Evolutionary conservation across 2,888 invertebrate genomes (phyloP).

Genomic region (Cordilura impudica): DNA sequence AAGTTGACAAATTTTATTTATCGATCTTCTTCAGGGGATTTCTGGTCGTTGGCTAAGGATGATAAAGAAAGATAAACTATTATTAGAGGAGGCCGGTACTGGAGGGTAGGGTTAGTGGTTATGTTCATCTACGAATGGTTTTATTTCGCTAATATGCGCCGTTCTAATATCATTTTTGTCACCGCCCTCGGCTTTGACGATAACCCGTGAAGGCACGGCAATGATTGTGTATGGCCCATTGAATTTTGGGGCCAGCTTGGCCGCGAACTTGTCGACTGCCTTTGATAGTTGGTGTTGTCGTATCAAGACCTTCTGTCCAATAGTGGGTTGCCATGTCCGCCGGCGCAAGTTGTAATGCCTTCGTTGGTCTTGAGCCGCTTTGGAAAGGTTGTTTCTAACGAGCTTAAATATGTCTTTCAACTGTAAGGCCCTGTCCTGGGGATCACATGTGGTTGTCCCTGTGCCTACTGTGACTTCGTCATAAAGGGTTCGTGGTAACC

Average conservation of each 20-base stretch:
- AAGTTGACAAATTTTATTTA: no score
- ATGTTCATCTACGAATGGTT: no score
- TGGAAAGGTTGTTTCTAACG: no score
- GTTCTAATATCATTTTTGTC: not conserved
- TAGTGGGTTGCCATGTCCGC: not conserved
- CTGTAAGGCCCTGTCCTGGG: not conserved
- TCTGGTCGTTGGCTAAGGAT: no score
- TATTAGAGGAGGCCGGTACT: no score
- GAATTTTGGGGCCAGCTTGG: not conserved
- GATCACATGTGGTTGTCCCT: no score
- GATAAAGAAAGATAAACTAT: no score
- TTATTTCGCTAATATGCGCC: not conserved
- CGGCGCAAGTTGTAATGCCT: not conserved
- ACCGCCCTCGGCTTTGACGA: not conserved
- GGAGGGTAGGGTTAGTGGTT: no score
- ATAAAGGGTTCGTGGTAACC: no score
- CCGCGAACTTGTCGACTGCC: not conserved
- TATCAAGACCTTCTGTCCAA: not conserved
- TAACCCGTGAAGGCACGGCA: not conserved
- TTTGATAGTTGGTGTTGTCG: not conserved
- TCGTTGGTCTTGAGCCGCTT: not conserved
- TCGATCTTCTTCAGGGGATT: no score
- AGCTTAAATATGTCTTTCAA: not conserved
- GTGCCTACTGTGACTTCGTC: no score
- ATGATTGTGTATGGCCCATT: not conserved